Conservation (phyloP, 2,113 vertebrate genomes). For the Semnornis frantzii region DNA sequence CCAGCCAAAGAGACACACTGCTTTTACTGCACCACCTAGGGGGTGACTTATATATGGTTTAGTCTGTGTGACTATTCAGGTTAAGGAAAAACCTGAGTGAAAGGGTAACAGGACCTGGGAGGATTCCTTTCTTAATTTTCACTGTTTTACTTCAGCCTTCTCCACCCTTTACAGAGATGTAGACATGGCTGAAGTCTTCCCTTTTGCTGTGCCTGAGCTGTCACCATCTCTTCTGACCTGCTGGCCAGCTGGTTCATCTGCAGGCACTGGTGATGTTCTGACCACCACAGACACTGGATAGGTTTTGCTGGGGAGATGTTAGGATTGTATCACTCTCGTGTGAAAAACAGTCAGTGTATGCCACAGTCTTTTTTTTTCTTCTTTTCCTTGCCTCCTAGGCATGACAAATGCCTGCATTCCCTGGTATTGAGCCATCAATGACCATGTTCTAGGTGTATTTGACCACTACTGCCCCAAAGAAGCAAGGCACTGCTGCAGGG, state of each 20-base stretch:
- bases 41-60: neutral
- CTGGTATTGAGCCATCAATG: neutral
- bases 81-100: neutral
- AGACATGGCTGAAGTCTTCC: neutral
- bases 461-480: neutral
- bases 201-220: neutral
- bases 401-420: neutral
- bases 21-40: neutral
- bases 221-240: neutral
- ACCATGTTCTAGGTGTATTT: neutral
- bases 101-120: neutral
- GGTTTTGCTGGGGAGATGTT: neutral
- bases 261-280: neutral
- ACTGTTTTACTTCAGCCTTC: neutral
- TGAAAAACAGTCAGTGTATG: neutral
- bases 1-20: neutral
- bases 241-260: neutral
- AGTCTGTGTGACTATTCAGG: neutral
- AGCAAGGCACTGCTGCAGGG: neutral
- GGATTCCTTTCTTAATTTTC: neutral
- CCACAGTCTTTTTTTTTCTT: neutral
- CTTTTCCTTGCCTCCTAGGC: neutral
- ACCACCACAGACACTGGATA: neutral
- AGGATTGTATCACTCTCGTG: neutral
- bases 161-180: neutral